phyloP scores from a whole-genome alignment of 2,113 vertebrate species.

The Eubucco bourcierii region DNA sequence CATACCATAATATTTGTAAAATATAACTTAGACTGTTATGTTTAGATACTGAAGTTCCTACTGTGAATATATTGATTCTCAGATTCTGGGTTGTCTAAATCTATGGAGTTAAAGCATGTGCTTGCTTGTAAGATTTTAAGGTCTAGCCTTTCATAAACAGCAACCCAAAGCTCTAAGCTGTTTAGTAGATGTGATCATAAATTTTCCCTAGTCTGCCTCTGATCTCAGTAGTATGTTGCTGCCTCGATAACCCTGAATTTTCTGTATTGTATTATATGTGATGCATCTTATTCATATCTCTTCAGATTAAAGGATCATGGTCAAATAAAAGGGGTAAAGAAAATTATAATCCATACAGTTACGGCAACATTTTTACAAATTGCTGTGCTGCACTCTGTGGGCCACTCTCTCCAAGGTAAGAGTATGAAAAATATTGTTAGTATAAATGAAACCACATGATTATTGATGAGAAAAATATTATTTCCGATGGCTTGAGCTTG shows the following conservation, averaged over 20 bases:
- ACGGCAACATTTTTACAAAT: constrained; percentile 94
- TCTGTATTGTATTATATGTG: neutral
- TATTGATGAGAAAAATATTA: neutral
- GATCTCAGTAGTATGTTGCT: neutral
- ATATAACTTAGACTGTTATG: neutral
- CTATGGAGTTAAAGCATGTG: neutral
- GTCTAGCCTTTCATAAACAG: neutral
- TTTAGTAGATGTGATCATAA: neutral
- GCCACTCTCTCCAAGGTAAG: constrained; percentile 94
- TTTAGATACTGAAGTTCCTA: neutral
- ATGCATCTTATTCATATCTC: constrained; percentile 39
- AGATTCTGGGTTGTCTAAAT: neutral
- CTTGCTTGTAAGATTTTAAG: neutral
- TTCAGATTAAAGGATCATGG: constrained; percentile 98
- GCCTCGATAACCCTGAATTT: neutral
- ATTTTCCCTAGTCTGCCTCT: neutral
- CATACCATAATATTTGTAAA: neutral
- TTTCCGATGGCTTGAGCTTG: neutral
- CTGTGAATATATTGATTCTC: neutral
- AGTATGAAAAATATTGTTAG: neutral
- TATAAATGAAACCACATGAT: neutral
- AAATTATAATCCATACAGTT: constrained; percentile 97
- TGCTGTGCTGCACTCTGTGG: constrained; percentile 97
- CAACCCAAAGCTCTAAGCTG: neutral
- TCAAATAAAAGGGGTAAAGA: constrained; percentile 98